Evolutionary conservation across 1,140 invertebrate genomes (phyloP), one percentile per base, ranked within the genome.

Genomic region (Varroa destructor): DNA sequence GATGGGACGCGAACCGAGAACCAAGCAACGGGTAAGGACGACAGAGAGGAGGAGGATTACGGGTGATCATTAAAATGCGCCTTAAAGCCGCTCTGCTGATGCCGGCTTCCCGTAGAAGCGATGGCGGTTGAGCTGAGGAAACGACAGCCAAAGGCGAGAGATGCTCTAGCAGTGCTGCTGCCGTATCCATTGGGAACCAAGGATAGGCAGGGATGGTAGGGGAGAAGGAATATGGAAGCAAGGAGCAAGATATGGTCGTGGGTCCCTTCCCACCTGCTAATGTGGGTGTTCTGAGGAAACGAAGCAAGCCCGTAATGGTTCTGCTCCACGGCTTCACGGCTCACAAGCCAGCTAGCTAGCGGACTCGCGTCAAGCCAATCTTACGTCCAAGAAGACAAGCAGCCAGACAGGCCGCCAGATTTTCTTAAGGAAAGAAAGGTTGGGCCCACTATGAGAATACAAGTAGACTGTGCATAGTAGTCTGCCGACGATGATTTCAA

Each of bases 51-150:
- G 46, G 46, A 67, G 61, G 61, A 67, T 67, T 67, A 67, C 61
- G 61, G 61, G 61, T 67, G 61, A 67, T 67, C 61, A 67, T 67
- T 67, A 67, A 67, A 67, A 67, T 67, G 61, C 46, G 61, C 61
- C 61, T 67, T 67, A 67, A 67, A 67, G 61, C 61, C 61, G 61
- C 40, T 12, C 46, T 5, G 46, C 8, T 51, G 4, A 3, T 51
- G 40, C 61, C 61, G 61, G 12, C 61, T 40, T 67, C 61, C 12
- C 40, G 25, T 36, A 36, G 25, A 36, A 12, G 57, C 61, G 61
- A 37, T 8, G 61, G 12, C 37, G n/a, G 36, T 25, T 2, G 61
- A 8, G 8, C 46, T 51, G 46, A 51, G 46, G 4, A 51, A 8
- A 3, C 4, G 4, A 3, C 8, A 51, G 46, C 46, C 3, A 51